Evolutionary conservation across 2,113 vertebrate species (phyloP).

Genomic region (Cheirogaleus medius): DNA sequence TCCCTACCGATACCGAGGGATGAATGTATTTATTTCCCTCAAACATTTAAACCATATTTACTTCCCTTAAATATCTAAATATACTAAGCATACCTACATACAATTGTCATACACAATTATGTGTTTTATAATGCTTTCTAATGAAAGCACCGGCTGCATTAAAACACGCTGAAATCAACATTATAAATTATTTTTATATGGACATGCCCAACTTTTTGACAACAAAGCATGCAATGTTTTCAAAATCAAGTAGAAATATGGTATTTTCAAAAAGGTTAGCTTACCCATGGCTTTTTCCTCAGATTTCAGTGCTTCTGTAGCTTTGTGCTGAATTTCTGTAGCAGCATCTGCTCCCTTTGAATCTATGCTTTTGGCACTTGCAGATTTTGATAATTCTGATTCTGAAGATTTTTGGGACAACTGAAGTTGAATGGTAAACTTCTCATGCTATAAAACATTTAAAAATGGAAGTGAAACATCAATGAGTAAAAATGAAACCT

Average conservation of each 20-base stretch:
- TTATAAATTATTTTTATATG: neutral
- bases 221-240: neutral
- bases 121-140: neutral
- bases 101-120: neutral
- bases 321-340: slow-evolving; percentile 85
- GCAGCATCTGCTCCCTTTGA: slow-evolving; percentile 82
- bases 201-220: neutral
- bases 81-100: neutral
- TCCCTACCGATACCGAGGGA: neutral
- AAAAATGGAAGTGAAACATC: slow-evolving; percentile 49
- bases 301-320: slow-evolving; percentile 86
- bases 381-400: slow-evolving; percentile 88
- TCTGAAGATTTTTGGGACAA: slow-evolving; percentile 92
- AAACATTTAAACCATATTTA: neutral
- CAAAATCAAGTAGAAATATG: neutral
- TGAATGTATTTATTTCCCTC: neutral
- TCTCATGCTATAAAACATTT: slow-evolving; percentile 92
- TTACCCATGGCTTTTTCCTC: slow-evolving; percentile 93
- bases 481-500: neutral
- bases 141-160: neutral
- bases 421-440: slow-evolving; percentile 97
- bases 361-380: slow-evolving; percentile 82
- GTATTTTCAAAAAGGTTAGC: neutral
- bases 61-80: slow-evolving; percentile 27
- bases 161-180: neutral